phyloP scores from a whole-genome alignment of 2,888 invertebrate species.

The Merodon equestris region DNA sequence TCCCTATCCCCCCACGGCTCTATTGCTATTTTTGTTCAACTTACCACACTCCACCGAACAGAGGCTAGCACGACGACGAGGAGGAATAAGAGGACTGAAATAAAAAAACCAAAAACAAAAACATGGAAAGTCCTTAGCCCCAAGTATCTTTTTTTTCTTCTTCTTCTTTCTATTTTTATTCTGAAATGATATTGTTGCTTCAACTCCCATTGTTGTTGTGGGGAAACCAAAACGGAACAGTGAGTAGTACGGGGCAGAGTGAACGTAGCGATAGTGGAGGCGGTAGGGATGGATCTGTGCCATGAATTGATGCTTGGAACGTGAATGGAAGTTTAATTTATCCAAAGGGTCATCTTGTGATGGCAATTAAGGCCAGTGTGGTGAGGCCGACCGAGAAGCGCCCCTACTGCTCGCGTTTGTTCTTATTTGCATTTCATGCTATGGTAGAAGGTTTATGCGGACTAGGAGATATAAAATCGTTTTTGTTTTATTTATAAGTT shows the following conservation, averaged over 20 bases:
- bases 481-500: conserved; percentile 33
- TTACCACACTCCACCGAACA: no score
- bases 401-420: conserved; percentile 32
- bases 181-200: conserved; percentile 10
- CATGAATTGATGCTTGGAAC: conserved; percentile 59
- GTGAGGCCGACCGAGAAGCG: conserved; percentile 58
- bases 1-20: background rate
- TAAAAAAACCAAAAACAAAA: conserved; percentile 9
- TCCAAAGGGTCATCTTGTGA: conserved; percentile 67
- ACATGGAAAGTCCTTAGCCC: background rate
- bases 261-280: background rate
- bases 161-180: no score
- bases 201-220: no score
- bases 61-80: background rate
- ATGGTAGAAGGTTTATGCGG: background rate
- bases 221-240: background rate
- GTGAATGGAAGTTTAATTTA: conserved; percentile 68
- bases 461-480: conserved; percentile 6
- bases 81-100: conserved; percentile 16
- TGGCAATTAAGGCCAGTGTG: conserved; percentile 63
- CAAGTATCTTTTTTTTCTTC: no score
- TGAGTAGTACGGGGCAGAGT: background rate
- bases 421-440: conserved; percentile 13
- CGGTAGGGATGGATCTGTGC: conserved; percentile 38
- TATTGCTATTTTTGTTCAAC: conserved; percentile 34